A percentile compares a stretch with the other conserved stretches of the same genome.
Evolutionary conservation across 2,888 invertebrate species (phyloP).

Genomic region (Acrobasis suavella): DNA sequence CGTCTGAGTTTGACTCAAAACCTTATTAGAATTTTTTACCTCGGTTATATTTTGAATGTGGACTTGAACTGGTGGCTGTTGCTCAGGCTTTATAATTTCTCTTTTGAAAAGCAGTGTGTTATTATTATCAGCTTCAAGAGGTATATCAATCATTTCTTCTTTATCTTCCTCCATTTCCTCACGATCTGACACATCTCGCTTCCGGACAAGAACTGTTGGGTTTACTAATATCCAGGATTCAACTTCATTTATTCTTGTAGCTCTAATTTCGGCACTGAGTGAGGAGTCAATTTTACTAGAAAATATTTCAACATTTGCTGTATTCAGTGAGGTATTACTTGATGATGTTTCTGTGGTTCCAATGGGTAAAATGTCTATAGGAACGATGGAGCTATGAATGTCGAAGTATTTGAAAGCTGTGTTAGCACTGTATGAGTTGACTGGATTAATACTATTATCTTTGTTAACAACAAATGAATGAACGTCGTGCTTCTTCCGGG

Average conservation of each 20-base stretch:
- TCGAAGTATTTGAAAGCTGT: constrained; percentile 59
- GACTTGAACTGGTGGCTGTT: constrained; percentile 83
- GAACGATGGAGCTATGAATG: constrained; percentile 52
- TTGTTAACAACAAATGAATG: constrained; percentile 72
- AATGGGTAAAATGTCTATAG: constrained; percentile 32
- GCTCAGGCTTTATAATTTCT: constrained; percentile 74
- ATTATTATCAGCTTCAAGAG: constrained; percentile 65
- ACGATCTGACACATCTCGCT: constrained; percentile 59
- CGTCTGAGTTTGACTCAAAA: neutral
- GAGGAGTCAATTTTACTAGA: constrained; percentile 43
- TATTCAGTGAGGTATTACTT: constrained; percentile 25
- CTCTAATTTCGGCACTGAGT: constrained; percentile 48
- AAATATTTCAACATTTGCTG: constrained; percentile 44
- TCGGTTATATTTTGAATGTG: constrained; percentile 86
- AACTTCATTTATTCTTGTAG: constrained; percentile 56
- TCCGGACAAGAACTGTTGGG: constrained; percentile 59
- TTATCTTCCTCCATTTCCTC: constrained; percentile 47
- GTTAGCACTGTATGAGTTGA: constrained; percentile 46
- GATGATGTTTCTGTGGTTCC: neutral
- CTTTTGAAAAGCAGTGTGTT: constrained; percentile 68
- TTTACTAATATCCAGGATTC: constrained; percentile 70
- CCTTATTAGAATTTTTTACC: constrained; percentile 35
- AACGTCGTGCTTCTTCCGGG: constrained; percentile 75
- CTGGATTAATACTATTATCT: constrained; percentile 51
- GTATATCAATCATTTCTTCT: constrained; percentile 68